These are phyloP conservation scores for Melinaea menophilus DNA, from an alignment of 2,888 invertebrate species.

Conservation along the genomic window DNA sequence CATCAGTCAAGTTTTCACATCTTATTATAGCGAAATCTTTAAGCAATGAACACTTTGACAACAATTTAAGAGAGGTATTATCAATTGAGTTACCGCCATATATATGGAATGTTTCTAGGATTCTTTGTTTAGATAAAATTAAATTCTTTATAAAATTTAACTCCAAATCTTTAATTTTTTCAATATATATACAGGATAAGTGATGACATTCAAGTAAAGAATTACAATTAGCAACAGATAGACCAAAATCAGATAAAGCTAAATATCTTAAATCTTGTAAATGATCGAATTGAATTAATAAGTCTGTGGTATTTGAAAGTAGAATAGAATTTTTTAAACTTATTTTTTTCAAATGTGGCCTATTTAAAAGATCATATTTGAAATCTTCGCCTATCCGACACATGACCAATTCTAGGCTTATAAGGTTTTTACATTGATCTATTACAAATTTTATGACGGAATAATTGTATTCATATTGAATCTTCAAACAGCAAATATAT, in stretches of 20 bases:
- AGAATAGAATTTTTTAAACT: slow-evolving; percentile 63
- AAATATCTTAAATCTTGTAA: slow-evolving; percentile 55
- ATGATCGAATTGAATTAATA: slow-evolving; percentile 53
- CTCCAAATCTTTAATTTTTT: slow-evolving; percentile 60
- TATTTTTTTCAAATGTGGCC: slow-evolving; percentile 58
- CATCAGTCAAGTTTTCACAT: slow-evolving; percentile 64
- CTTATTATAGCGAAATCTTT: slow-evolving; percentile 62
- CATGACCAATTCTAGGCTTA: slow-evolving; percentile 64
- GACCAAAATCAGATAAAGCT: slow-evolving; percentile 65
- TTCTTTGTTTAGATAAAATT: slow-evolving; percentile 50
- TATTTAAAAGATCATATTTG: slow-evolving; percentile 51
- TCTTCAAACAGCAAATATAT: slow-evolving; percentile 52
- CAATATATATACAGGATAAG: slow-evolving; percentile 61
- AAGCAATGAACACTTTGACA: slow-evolving; percentile 56
- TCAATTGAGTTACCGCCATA: slow-evolving; percentile 62
- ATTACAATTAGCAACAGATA: slow-evolving; percentile 53
- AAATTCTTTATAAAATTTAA: slow-evolving; percentile 54
- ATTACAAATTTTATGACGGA: slow-evolving; percentile 51
- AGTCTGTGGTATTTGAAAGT: slow-evolving; percentile 43
- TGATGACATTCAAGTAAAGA: slow-evolving; percentile 54
- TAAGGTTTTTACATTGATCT: slow-evolving; percentile 54
- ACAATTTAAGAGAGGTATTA: slow-evolving; percentile 52
- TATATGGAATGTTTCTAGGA: slow-evolving; percentile 56
- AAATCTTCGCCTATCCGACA: slow-evolving; percentile 60
- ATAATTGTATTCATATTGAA: slow-evolving; percentile 65